Conservation (phyloP, 2,888 invertebrate genomes). For the Palloptera scutellata region DNA sequence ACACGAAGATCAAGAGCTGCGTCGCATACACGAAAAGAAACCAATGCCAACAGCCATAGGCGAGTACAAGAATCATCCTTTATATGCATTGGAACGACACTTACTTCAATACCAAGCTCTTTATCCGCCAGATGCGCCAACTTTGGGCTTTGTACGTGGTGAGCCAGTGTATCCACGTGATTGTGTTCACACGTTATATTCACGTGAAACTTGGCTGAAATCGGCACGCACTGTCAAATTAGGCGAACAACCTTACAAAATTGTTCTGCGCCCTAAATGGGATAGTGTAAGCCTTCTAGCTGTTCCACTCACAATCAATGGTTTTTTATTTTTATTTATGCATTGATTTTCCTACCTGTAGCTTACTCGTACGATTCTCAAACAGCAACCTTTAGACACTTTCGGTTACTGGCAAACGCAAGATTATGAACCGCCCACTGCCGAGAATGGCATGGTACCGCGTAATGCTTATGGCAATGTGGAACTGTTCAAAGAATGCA, state of each 20-base stretch:
- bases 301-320: no score
- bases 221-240: slow-evolving; percentile 87
- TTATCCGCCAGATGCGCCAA: slow-evolving; percentile 87
- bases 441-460: slow-evolving; percentile 91
- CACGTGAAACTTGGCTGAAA: slow-evolving; percentile 93
- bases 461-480: slow-evolving; percentile 98
- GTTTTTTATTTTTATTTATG: background rate
- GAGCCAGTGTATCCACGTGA: slow-evolving; percentile 90
- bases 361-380: slow-evolving; percentile 71
- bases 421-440: slow-evolving; percentile 89
- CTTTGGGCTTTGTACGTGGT: slow-evolving; percentile 84
- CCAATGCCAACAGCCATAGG: slow-evolving; percentile 86
- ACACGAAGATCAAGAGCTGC: slow-evolving; percentile 79
- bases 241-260: slow-evolving; percentile 90
- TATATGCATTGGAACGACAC: slow-evolving; percentile 89
- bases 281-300: slow-evolving; percentile 71
- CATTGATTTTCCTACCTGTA: slow-evolving; percentile 49
- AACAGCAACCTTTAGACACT: slow-evolving; percentile 80
- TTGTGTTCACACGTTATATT: slow-evolving; percentile 85
- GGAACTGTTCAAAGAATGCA: slow-evolving; percentile 90
- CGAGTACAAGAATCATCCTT: slow-evolving; percentile 93
- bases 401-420: slow-evolving; percentile 97
- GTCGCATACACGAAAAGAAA: slow-evolving; percentile 78
- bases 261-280: slow-evolving; percentile 89
- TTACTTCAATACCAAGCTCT: slow-evolving; percentile 94